Conservation (phyloP, 2,888 invertebrate species). For the Dicycla oo region DNA sequence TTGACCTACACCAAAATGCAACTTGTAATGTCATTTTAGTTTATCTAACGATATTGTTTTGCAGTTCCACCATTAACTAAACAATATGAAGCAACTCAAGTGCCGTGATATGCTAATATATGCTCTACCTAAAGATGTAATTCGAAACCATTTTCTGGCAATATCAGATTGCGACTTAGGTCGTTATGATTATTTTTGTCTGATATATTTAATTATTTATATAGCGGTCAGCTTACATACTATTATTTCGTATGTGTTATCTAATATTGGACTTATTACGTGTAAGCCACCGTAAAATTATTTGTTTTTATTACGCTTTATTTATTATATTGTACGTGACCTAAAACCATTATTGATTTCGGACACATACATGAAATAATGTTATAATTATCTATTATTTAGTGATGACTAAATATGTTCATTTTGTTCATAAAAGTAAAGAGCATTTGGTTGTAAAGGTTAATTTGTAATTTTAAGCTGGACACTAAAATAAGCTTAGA, state of each 20-base stretch:
- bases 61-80: conserved; percentile 14
- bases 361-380: conserved; percentile 7
- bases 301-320: conserved; percentile 39
- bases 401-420: not conserved
- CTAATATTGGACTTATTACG: conserved; percentile 30
- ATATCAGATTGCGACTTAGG: not conserved
- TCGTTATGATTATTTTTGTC: not conserved
- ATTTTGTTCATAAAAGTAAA: not conserved
- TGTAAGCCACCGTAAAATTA: conserved; percentile 33
- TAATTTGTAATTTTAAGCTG: not conserved
- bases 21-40: conserved; percentile 4
- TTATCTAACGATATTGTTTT: conserved; percentile 16
- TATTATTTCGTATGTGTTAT: conserved; percentile 27
- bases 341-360: conserved; percentile 2
- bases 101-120: not conserved
- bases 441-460: not conserved
- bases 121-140: not conserved
- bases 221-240: conserved; percentile 28
- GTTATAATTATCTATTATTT: conserved; percentile 4
- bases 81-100: not conserved
- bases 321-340: conserved; percentile 16
- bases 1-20: not conserved
- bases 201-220: conserved; percentile 29
- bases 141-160: not conserved
- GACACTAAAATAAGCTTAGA: not conserved